These are phyloP conservation scores for Cyrtonyx montezumae DNA, from an alignment of 2,113 vertebrate genomes.

Conservation along the genomic window DNA sequence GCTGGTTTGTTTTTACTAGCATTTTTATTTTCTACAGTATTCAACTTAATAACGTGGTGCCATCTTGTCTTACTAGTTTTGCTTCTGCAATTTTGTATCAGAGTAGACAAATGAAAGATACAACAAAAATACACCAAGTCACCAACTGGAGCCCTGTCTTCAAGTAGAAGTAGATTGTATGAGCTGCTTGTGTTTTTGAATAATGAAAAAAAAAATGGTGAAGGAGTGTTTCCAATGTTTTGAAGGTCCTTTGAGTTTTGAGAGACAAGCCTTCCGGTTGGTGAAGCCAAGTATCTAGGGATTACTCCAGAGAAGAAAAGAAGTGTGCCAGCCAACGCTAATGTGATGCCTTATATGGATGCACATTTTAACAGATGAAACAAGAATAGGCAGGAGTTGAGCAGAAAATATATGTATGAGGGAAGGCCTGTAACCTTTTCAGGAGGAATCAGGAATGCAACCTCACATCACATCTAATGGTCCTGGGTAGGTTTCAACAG, in stretches of 20 bases:
- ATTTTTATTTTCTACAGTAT: not conserved
- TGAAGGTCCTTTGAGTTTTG: not conserved
- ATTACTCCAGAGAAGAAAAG: not conserved
- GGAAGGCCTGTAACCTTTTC: not conserved
- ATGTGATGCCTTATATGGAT: not conserved
- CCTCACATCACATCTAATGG: not conserved
- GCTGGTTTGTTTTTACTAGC: not conserved
- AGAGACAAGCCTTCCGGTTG: not conserved
- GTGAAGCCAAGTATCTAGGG: not conserved
- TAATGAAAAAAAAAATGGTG: not conserved
- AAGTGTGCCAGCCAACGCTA: not conserved
- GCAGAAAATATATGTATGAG: not conserved
- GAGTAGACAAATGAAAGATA: not conserved
- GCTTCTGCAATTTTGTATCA: not conserved
- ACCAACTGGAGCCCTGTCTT: not conserved
- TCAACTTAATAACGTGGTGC: not conserved
- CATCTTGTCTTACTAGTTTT: not conserved
- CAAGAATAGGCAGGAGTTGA: not conserved
- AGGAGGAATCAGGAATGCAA: not conserved
- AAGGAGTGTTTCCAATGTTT: not conserved
- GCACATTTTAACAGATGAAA: not conserved
- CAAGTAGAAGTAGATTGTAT: not conserved
- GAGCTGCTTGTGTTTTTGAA: fast-evolving
- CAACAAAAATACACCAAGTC: not conserved
- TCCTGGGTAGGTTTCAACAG: not conserved